phyloP scores from a whole-genome alignment of 2,888 invertebrate genomes.

The Herminia tarsipennalis region DNA sequence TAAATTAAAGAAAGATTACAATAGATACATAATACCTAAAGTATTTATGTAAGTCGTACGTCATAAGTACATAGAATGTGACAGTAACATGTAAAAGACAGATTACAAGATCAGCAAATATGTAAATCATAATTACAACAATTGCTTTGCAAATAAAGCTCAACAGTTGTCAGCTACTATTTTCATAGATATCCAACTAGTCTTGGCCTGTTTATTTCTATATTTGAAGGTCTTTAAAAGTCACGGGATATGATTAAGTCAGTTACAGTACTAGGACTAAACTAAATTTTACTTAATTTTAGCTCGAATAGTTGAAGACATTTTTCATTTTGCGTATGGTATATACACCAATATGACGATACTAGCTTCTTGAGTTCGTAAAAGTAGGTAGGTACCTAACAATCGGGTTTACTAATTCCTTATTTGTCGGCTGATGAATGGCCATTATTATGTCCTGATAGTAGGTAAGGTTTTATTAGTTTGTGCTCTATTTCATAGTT shows the following conservation, averaged over 20 bases:
- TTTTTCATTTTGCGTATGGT: too few species aligned
- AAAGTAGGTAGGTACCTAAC: too few species aligned
- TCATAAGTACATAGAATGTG: conserved; percentile 24
- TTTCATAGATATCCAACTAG: conserved; percentile 44
- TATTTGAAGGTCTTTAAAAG: conserved; percentile 17
- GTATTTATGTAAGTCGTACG: conserved; percentile 9
- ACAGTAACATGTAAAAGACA: conserved; percentile 37
- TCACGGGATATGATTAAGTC: conserved; percentile 4
- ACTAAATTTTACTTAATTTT: too few species aligned
- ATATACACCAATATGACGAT: too few species aligned
- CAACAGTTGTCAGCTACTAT: conserved; percentile 65
- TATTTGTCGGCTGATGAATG: too few species aligned
- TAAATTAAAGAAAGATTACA: conserved; percentile 9
- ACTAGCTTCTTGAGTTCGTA: too few species aligned
- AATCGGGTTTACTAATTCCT: too few species aligned
- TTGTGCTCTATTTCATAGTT: too few species aligned
- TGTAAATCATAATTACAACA: conserved; percentile 47
- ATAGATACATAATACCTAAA: conserved; percentile 2
- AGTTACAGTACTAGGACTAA: not conserved
- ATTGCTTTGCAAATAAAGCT: conserved; percentile 56
- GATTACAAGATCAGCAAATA: conserved; percentile 56
- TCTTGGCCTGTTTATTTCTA: conserved; percentile 15
- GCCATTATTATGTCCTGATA: too few species aligned
- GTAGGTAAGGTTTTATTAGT: too few species aligned
- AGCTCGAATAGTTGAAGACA: too few species aligned